Base-by-base conservation (phyloP, 2,113 vertebrate genomes). In the Tretioscincus oriximinensis region DNA sequence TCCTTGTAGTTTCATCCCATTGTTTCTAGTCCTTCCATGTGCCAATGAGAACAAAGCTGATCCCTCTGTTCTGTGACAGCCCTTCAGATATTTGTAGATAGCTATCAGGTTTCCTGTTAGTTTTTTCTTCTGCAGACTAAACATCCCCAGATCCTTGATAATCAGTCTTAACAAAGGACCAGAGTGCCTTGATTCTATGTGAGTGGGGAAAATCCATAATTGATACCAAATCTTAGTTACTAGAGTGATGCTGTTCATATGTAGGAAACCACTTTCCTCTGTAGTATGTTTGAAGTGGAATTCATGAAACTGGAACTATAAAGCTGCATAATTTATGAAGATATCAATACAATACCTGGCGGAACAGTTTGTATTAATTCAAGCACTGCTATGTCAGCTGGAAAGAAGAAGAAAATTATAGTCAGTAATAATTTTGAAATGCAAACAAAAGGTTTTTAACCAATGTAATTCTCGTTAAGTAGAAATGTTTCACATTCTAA, bases 341-440 rank as follows among this genome's bases (percentile, higher is more conserved):
- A 70, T 51, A 73, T 54, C 31, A 73, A 73, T 88, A 84, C 74
- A 89, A 73, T 95, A 98, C 97, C 97, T 97, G 96, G 96, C 89
- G 96, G 96, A 91, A 95, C 91, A 84, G 95, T 93, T 83, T 97
- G 97, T 95, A 97, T 96, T 93, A 98, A 95, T 92, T 97, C 96
- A 90, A 98, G 96, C 89, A 93, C 91, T 84, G 96, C 95, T 79
- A 95, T 96, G 92, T 98, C 97, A 95, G 94, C 97, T 97, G 90
- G 85, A 90, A 95, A 81, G 88, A 85, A 80, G 86, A 84, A 90
- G 82, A 81, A 66, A 82, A 63, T 1, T 65, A 83, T 51, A 70
- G 77, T 78, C 45, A 87, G 63, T 82, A 68, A 69, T 51, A 4
- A 82, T 22, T 69, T 31, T 61, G 21, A 70, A 68, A 70, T 47